Evolutionary conservation across 2,888 invertebrate species (phyloP).

Genomic region (Lasioglossum figueresi): DNA sequence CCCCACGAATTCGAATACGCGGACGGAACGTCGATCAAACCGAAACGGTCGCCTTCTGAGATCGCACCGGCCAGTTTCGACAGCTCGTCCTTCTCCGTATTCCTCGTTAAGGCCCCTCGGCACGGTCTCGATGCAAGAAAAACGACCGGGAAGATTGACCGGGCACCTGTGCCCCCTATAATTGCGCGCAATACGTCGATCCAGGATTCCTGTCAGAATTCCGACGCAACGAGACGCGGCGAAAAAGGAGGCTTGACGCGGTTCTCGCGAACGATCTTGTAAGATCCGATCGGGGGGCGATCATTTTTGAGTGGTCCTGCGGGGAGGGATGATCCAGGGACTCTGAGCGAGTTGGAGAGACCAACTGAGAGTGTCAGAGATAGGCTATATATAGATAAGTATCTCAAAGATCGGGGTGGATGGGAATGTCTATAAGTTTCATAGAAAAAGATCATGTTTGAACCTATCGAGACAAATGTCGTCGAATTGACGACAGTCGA

Average conservation of each 20-base stretch:
- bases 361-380: not conserved
- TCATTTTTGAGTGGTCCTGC: not conserved
- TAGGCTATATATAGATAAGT: no score
- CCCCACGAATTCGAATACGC: constrained; percentile 31
- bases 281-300: not conserved
- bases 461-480: not conserved
- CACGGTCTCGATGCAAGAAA: constrained; percentile 37
- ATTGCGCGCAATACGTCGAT: constrained; percentile 13
- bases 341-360: not conserved
- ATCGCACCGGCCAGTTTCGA: constrained; percentile 55
- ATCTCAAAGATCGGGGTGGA: not conserved
- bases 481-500: not conserved
- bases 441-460: not conserved
- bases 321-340: not conserved
- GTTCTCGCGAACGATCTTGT: constrained; percentile 2
- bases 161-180: not conserved
- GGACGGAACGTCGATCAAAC: constrained; percentile 51
- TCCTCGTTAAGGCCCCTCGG: constrained; percentile 44
- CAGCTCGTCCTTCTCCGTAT: constrained; percentile 58
- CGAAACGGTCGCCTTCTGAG: constrained; percentile 50
- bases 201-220: not conserved
- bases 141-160: constrained; percentile 33
- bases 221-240: not conserved
- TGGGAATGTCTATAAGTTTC: not conserved
- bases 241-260: constrained; percentile 2